Percentiles rank a stretch among this genome's conserved stretches.
These are phyloP conservation scores for Diphyllodes magnificus DNA, from an alignment of 2,113 vertebrate genomes.

Conservation along the genomic window DNA sequence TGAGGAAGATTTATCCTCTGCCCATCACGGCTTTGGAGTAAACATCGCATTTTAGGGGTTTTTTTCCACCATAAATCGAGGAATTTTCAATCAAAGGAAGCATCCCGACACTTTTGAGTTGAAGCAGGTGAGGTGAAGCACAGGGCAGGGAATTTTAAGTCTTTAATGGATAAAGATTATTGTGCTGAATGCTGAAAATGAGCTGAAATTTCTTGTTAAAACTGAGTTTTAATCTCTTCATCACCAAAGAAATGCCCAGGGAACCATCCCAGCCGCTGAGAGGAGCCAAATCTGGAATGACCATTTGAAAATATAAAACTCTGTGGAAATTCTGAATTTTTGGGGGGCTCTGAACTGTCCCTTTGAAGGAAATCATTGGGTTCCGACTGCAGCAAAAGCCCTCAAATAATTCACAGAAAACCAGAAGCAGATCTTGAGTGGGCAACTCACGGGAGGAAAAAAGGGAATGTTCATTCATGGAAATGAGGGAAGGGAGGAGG, in stretches of 20 bases:
- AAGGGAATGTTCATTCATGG: too few relatives aligned
- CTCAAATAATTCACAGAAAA: neutral
- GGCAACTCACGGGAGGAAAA: neutral
- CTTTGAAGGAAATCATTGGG: neutral
- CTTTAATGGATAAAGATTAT: neutral
- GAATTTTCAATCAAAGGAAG: neutral
- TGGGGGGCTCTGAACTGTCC: accelerated
- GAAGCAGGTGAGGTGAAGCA: neutral
- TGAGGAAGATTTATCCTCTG: neutral
- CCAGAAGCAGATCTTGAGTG: neutral
- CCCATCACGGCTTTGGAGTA: neutral
- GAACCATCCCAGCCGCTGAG: neutral
- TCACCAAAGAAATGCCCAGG: neutral
- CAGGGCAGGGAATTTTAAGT: neutral
- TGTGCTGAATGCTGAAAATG: neutral
- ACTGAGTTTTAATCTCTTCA: neutral
- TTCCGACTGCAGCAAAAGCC: neutral
- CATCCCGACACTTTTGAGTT: neutral
- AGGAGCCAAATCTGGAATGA: neutral
- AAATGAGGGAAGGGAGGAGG: neutral
- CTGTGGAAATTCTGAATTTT: neutral
- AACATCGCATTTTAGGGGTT: neutral
- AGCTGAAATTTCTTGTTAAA: neutral
- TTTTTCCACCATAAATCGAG: neutral
- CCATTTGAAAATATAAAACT: neutral